These are phyloP conservation scores for Amblyjoppa proteus DNA, from an alignment of 2,888 invertebrate species.

Conservation along the genomic window DNA sequence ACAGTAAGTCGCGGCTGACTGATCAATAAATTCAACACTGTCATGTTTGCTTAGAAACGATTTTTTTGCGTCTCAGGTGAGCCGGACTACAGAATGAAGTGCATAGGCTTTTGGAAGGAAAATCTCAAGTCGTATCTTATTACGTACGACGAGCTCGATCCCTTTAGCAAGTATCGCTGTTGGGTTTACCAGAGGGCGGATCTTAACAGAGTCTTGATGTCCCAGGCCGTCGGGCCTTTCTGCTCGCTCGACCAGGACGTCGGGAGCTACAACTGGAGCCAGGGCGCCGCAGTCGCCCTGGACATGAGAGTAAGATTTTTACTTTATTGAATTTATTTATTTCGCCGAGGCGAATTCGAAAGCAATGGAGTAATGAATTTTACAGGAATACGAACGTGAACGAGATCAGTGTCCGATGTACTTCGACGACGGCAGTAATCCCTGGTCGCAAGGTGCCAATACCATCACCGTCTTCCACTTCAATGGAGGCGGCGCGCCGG, in stretches of 20 bases:
- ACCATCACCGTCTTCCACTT: constrained; percentile 90
- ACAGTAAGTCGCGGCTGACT: constrained; percentile 87
- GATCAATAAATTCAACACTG: background rate
- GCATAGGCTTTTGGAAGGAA: constrained; percentile 99
- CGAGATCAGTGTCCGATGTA: constrained; percentile 98
- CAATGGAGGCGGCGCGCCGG: constrained; percentile 81
- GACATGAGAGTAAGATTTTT: constrained; percentile 90
- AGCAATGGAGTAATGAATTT: constrained; percentile 54
- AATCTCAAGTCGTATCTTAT: constrained; percentile 98
- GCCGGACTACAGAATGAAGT: constrained; percentile 98
- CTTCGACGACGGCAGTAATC: constrained; percentile 97
- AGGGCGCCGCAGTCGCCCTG: constrained; percentile 96
- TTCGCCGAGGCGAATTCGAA: background rate
- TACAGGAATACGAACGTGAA: constrained; percentile 85
- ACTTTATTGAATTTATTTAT: background rate
- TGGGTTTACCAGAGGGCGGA: constrained; percentile 99
- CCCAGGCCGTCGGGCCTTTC: constrained; percentile 95
- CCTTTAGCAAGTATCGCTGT: constrained; percentile 97
- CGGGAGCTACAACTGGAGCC: constrained; percentile 93
- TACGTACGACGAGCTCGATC: constrained; percentile 98
- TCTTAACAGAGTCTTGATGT: constrained; percentile 94
- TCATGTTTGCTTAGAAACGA: constrained; percentile 67
- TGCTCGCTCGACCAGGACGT: constrained; percentile 97
- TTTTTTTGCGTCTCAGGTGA: constrained; percentile 87
- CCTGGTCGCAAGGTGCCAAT: constrained; percentile 92